Conservation (phyloP, 2,888 invertebrate genomes). For the Pherbina coryleti region DNA sequence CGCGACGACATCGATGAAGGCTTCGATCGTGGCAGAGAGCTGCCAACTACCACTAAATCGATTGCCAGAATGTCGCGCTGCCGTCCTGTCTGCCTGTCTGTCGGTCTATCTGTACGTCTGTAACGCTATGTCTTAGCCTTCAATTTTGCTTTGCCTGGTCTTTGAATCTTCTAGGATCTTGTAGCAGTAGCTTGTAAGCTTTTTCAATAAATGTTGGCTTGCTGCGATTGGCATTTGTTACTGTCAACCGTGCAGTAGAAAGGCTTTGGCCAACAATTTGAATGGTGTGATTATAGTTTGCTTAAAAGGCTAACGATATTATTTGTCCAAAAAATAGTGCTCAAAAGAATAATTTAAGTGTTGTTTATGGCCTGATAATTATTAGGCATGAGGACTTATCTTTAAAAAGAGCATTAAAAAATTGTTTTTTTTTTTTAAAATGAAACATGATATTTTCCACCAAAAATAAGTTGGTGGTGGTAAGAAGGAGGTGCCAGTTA, state of each 20-base stretch:
- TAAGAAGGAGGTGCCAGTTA: too few relatives aligned
- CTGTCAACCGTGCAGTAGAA: slow-evolving; percentile 51
- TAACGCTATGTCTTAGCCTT: not conserved
- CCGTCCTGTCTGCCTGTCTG: not conserved
- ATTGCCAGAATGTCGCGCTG: not conserved
- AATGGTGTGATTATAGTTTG: slow-evolving; percentile 11
- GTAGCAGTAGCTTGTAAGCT: not conserved
- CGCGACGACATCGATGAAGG: slow-evolving; percentile 17
- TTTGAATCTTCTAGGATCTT: slow-evolving; percentile 11
- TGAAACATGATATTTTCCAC: too few relatives aligned
- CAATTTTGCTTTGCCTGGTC: not conserved
- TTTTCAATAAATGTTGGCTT: not conserved
- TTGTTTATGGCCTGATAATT: too few relatives aligned
- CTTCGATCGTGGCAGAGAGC: not conserved
- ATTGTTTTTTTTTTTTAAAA: too few relatives aligned
- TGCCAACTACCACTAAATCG: slow-evolving; percentile 4
- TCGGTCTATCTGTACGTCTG: not conserved
- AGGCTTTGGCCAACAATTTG: slow-evolving; percentile 65
- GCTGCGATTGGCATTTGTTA: not conserved
- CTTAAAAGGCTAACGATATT: not conserved
- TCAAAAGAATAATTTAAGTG: too few relatives aligned
- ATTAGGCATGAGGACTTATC: too few relatives aligned
- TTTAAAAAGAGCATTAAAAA: too few relatives aligned
- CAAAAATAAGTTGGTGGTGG: too few relatives aligned
- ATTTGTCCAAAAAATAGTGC: too few relatives aligned